Base-by-base conservation (phyloP, 2,888 invertebrate genomes). In the Habrosyne pyritoides region DNA sequence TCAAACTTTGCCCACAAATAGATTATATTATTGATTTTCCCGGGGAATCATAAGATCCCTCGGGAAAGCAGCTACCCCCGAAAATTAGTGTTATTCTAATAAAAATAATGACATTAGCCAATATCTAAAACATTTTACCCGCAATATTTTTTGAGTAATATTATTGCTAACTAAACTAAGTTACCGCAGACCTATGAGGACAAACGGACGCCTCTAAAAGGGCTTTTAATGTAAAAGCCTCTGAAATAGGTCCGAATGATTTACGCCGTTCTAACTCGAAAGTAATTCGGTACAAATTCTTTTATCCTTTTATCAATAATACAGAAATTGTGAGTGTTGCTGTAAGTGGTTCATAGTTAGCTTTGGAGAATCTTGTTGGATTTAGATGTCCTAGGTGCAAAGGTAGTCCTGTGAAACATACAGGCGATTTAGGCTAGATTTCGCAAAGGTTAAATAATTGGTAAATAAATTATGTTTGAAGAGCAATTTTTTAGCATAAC, bases 191-290 rank as follows among this genome's bases (percentile, higher is more conserved):
- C 61, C 66, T 59, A 53, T 28, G 56, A 67, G 57, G 47, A 33
- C 47, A 30, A 28, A 21, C 47, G 60, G 55, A 56, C 55, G 54
- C 53, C 53, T 52, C 53, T 28, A 58, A 60, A 63, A 55, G 55
- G 64, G 59, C 75, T 69, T 75, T 73, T 76, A 76, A 77, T 75
- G 71, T 74, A 68, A 74, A 79, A 70, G 70, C 71, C 56, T 62
- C 67, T 69, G 65, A 63, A 70, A 61, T 53, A 60, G 52, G 63
- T 55, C 59, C 52, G 33, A 63, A 67, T 55, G 65, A 62, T 67
- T 60, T 69, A 61, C 57, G 64, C 18, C 18, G 18, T 22, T 28
- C 21, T 21, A 52, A 22, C 33, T 52, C 22, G 42, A 52, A 14
- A 28, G n/a, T 10, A 26, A 42, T 18, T 42, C 18, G 42, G 14